Base-by-base conservation (phyloP, 2,888 invertebrate species). In the Caenorhabditis macrosperma region DNA sequence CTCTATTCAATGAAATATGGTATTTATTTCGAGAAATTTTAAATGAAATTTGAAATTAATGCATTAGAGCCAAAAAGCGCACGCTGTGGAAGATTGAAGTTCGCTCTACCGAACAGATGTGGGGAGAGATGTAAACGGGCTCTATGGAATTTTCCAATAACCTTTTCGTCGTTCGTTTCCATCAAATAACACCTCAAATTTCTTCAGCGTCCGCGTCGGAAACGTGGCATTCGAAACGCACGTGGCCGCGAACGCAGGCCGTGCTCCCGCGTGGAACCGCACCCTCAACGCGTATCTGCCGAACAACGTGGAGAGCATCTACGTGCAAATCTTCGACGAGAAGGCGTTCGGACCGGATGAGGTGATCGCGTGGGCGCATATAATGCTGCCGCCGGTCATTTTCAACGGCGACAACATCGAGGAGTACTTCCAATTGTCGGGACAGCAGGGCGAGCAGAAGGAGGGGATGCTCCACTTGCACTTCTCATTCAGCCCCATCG, bases 341-440 rank as follows among this genome's bases (percentile, higher is more conserved):
- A 95, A 96, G 91, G 95, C 96, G 17, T 96, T 98, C 91, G 95
- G 96, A 22, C 94, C 95, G 93, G 97, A 98, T 91, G 97, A 97
- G 91, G 92, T 96, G 78, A 94, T 98, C 86, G 98, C 97, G 0
- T 97, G 96, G 96, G 94, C 95, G 0, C 95, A 95, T 91, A 94
- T 96, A 89, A 93, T 94, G 68, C 95, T 98, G 87, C 96, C 97
- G 0, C 93, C 93, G 61, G 93, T 94, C 69, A 95, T 96, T 15
- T 93, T 96, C 83, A 91, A 91, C 81, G 96, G 96, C 12, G 95
- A 96, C 91, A 96, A 96, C 0, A 94, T 95, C 85, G 97, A 98
- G 91, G 96, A 97, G 90, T 97, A 97, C 96, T 96, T 95, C 91
- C 94, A 94, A 3, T 92, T 98, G 77, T 95, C 94, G 91, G 97